A percentile compares a stretch with the other conserved stretches of the same genome.
phyloP scores from a whole-genome alignment of 1,140 invertebrate genomes.

The Cryptotermes secundus region DNA sequence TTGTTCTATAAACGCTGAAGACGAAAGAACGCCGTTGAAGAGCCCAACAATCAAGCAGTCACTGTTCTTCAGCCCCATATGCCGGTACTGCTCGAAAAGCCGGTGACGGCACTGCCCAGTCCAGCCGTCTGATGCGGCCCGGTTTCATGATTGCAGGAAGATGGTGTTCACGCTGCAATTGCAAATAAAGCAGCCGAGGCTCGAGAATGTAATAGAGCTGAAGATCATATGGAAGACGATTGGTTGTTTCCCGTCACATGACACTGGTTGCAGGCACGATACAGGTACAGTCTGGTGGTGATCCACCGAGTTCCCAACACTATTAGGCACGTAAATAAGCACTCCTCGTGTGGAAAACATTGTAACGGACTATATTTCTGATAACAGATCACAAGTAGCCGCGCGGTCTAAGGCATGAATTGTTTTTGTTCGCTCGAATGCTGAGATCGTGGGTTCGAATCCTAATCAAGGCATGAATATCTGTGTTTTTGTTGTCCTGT shows the following conservation, averaged over 20 bases:
- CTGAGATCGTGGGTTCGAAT: no score
- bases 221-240: constrained; percentile 35
- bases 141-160: constrained; percentile 22
- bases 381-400: no score
- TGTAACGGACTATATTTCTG: background rate
- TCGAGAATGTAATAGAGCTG: constrained; percentile 27
- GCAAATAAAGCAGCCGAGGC: constrained; percentile 21
- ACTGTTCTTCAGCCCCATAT: background rate
- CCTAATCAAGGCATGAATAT: no score
- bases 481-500: no score
- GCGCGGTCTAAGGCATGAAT: no score
- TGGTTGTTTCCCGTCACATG: constrained; percentile 36
- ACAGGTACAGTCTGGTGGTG: constrained; percentile 24
- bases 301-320: background rate
- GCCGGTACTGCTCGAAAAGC: background rate
- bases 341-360: background rate
- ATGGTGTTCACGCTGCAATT: constrained; percentile 20
- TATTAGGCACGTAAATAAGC: no score
- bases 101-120: background rate
- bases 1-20: no score
- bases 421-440: no score
- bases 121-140: background rate
- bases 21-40: no score
- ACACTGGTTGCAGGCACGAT: constrained; percentile 24
- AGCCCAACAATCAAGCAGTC: no score